These are phyloP conservation scores for Myiotriccus ornatus DNA, from an alignment of 2,797 vertebrate species.

Conservation along the genomic window DNA sequence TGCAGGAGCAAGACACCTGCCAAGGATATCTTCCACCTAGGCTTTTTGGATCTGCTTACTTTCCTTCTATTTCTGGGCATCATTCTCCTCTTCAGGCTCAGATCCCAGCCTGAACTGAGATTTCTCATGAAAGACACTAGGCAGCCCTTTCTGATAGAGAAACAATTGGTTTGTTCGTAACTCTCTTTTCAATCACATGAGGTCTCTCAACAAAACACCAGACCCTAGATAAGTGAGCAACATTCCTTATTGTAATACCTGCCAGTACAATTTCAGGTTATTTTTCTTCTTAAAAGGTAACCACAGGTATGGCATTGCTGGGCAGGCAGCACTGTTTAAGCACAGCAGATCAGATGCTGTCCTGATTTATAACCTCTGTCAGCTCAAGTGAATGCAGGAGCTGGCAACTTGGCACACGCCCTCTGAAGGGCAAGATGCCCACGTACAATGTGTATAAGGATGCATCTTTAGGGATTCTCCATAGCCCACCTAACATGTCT, in stretches of 20 bases:
- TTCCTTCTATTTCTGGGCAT: neutral
- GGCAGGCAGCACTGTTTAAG: neutral
- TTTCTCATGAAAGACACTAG: conserved; percentile 47
- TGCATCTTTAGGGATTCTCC: neutral
- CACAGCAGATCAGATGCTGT: neutral
- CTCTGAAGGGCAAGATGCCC: neutral
- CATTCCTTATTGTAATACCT: neutral
- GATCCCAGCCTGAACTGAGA: neutral
- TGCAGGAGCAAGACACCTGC: neutral
- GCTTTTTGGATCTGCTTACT: neutral
- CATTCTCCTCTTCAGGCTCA: neutral
- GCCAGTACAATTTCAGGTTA: neutral
- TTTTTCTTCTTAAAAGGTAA: neutral
- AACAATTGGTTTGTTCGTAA: neutral
- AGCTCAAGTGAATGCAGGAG: neutral
- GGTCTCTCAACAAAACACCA: neutral
- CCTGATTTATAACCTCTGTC: neutral
- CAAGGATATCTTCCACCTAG: neutral
- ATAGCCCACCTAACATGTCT: neutral
- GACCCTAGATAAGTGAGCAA: neutral
- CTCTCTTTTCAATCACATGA: neutral
- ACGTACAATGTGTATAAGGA: accelerated
- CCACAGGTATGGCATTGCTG: neutral
- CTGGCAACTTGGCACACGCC: neutral
- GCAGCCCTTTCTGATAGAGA: conserved; percentile 45